Evolutionary conservation across 2,888 invertebrate genomes (phyloP).

Genomic region (Leptinotarsa rubiginosa): DNA sequence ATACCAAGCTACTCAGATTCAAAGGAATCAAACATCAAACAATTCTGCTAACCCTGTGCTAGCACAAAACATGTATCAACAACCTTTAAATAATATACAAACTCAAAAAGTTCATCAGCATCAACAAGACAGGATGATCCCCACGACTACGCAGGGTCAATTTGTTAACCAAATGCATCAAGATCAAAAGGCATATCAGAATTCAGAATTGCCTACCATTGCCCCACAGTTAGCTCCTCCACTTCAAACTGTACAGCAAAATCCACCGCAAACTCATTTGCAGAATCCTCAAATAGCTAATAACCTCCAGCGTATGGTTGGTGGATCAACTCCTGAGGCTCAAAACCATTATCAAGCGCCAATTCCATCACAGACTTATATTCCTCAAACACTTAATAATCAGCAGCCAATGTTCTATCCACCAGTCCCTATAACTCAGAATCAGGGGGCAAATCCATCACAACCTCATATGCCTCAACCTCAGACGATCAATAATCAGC

Average conservation of each 20-base stretch:
- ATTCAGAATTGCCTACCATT: neutral
- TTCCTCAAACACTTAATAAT: neutral
- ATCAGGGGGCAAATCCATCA: neutral
- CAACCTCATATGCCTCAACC: neutral
- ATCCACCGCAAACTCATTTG: neutral
- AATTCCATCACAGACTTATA: neutral
- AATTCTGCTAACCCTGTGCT: neutral
- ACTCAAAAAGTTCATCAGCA: neutral
- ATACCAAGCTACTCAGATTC: neutral
- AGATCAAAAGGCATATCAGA: neutral
- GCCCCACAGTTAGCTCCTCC: neutral
- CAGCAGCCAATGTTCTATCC: neutral
- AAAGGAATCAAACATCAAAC: slow-evolving; percentile 22
- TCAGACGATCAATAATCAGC: neutral
- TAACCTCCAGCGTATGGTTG: neutral
- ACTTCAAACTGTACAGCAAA: neutral
- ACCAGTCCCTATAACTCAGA: neutral
- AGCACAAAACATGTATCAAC: slow-evolving; percentile 3
- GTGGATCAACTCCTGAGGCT: neutral
- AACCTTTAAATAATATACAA: neutral
- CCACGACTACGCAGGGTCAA: slow-evolving; percentile 3
- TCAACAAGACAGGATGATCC: neutral
- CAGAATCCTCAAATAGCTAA: neutral
- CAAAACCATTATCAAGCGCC: neutral
- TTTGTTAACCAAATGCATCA: slow-evolving; percentile 7